phyloP scores from a whole-genome alignment of 64 coral and sea anemone genomes.

The Astreopora myriophthalma region DNA sequence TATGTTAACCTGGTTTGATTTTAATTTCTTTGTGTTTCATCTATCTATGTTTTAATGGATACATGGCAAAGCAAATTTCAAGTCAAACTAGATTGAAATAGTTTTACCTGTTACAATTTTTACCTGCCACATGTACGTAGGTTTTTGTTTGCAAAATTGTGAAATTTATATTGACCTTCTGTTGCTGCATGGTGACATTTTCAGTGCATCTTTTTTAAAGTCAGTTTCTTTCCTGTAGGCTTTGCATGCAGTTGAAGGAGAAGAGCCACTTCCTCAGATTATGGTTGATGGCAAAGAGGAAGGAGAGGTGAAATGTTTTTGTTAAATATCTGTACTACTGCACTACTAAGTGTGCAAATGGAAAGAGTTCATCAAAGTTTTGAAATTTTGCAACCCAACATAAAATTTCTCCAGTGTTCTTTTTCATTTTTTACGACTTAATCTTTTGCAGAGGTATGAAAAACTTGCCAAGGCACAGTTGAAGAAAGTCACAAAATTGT shows the following conservation, averaged over 20 bases:
- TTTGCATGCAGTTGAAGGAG: constrained; percentile 48
- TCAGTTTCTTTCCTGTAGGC: constrained; percentile 49
- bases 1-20: no score
- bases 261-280: constrained; percentile 77
- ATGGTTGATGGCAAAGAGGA: constrained; percentile 96
- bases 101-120: no score
- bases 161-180: no score
- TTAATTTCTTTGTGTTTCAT: no score
- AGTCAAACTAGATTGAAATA: no score
- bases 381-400: background rate
- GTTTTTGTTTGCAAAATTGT: no score
- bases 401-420: background rate
- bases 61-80: no score
- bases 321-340: no score
- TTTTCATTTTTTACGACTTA: background rate
- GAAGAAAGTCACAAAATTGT: constrained; percentile 88
- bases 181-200: no score
- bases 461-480: constrained; percentile 94
- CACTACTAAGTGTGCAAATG: background rate
- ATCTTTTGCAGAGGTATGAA: constrained; percentile 76
- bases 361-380: background rate
- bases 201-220: no score
- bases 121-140: no score
- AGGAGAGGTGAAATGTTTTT: constrained; percentile 61
- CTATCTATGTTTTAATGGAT: no score